Percentiles rank a stretch among this genome's conserved stretches.
phyloP scores from a whole-genome alignment of 2,113 vertebrate genomes.

The Oreochromis tanganicae region DNA sequence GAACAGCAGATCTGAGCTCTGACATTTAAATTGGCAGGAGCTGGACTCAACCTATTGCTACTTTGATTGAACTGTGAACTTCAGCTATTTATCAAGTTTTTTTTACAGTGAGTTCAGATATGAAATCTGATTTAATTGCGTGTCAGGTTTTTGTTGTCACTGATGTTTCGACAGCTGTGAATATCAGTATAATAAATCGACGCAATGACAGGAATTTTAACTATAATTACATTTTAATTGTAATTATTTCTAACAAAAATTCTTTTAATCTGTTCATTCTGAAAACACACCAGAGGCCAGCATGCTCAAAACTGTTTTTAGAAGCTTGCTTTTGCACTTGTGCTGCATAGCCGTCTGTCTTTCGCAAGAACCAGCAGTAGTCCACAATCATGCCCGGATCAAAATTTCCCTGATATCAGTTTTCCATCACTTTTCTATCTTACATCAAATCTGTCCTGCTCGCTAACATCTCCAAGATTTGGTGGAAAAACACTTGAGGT shows the following conservation, averaged over 20 bases:
- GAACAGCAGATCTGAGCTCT: not conserved
- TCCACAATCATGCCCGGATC: accelerated
- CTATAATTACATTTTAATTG: not conserved
- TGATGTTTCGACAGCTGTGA: not conserved
- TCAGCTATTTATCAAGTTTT: not conserved
- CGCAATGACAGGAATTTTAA: not conserved
- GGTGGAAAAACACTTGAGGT: not conserved
- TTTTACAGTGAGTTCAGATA: not conserved
- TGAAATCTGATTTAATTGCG: not conserved
- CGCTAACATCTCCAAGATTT: not conserved
- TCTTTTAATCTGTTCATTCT: not conserved
- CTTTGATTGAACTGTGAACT: not conserved
- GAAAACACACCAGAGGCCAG: not conserved
- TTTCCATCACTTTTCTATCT: not conserved
- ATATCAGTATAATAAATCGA: not conserved
- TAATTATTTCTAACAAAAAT: not conserved
- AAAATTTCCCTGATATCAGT: not conserved
- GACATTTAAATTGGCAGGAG: not conserved
- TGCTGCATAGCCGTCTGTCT: not conserved
- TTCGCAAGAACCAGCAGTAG: accelerated
- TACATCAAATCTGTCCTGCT: not conserved
- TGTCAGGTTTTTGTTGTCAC: not conserved
- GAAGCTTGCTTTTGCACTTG: not conserved
- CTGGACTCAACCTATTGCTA: not conserved
- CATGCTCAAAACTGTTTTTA: not conserved